Base-by-base conservation (phyloP, 30 jellyfish, hydroid and myxozoan species). In the Nemopilema nomurai region DNA sequence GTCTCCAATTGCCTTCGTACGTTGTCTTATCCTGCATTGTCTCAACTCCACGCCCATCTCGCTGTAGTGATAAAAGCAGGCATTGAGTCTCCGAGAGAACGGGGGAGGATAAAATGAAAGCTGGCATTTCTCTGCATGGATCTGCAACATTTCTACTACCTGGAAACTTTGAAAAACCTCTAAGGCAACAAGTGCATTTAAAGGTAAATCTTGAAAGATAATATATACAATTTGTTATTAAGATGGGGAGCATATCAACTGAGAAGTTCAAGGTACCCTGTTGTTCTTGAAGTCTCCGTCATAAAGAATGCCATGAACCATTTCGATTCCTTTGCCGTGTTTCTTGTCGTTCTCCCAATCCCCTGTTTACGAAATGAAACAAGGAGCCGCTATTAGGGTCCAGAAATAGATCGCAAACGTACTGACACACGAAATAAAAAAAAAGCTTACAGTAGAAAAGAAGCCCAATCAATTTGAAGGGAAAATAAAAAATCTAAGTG, bases 231-330 rank as follows among this genome's bases (percentile, higher is more conserved):
- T n/a, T n/a, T n/a, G n/a, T n/a, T n/a, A n/a, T n/a, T n/a, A n/a
- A n/a, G n/a, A n/a, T n/a, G n/a, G n/a, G n/a, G n/a, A n/a, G n/a
- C n/a, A n/a, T n/a, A n/a, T n/a, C n/a, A n/a, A n/a, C n/a, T n/a
- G n/a, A 57, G 18, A n/a, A 16, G 22, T 0, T 49, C 27, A 23
- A 24, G 97, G 17, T 33, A 93, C 98, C 89, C 71, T 66, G 23
- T 93, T 96, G 65, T 84, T 77, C 78, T 83, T 83, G 87, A 93
- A 93, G 16, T 71, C 92, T 26, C 98, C 98, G n/a, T 88, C 98
- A 78, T 71, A 93, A n/a, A 81, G 71, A 19, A 51, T 62, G 16
- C 86, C 87, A 63, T 82, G 27, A 18, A 75, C 70, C 84, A 50
- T 76, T 74, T 93, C 98, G 25, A 82, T 67, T 23, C 98, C 98